Base-by-base conservation (phyloP, 2,113 vertebrate species). In the Tachycineta bicolor region DNA sequence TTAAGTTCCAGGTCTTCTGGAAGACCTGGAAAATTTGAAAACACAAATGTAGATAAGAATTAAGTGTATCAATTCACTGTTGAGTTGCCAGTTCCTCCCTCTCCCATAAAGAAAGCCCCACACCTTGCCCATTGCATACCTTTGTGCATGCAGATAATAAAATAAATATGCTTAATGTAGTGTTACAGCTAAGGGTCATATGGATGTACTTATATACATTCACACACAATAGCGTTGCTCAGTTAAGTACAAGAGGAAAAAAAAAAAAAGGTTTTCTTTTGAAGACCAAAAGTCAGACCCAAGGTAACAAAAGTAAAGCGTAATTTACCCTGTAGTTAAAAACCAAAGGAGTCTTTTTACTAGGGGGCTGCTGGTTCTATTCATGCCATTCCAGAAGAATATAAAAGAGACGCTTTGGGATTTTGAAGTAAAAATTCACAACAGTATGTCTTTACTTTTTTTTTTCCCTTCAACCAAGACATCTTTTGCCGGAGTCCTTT, bases 401-500 rank as follows among this genome's bases (percentile, higher is more conserved):
- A 97, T 87, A 96, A 97, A 98, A 97, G 95, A 97, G 86, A 96
- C 1, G 90, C 96, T 96, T 97, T 95, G 95, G 97, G 97, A 97
- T 97, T 97, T 95, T 86, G 93, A 97, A 96, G 96, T 96, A 93
- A 95, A 97, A 97, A 98, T 97, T 97, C 96, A 97, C 93, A 96
- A 91, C 96, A 92, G 90, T 76, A 80, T 87, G 94, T 97, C 97
- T 97, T 93, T 95, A 83, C 95, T 97, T 98, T 94, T 96, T 86
- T 94, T 94, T 97, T 56, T 71, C 93, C 97, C 97, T 96, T 97
- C 97, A 97, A 96, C 97, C 97, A 95, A 97, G 97, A 97, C 98
- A 97, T 97, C 96, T 97, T 97, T 96, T 93, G 94, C 97, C 90
- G 65, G 96, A 97, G 97, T 90, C 98, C 98, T 98, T 98, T 98